These are phyloP conservation scores for Mesaphorura yosii DNA, from an alignment of 1,140 invertebrate genomes.

Conservation along the genomic window DNA sequence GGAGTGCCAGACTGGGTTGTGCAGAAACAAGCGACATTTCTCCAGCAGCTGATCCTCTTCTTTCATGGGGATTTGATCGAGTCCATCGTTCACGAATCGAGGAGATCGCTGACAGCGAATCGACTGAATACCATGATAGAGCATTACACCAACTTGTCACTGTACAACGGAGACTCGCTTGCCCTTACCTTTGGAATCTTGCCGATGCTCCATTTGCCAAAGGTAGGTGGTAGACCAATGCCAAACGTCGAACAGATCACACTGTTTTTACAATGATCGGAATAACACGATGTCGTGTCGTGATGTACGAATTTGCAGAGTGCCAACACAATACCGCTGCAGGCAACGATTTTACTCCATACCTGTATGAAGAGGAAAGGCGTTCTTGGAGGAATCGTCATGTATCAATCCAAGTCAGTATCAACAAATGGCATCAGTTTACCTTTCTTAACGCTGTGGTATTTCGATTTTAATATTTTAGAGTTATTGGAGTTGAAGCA, in stretches of 20 bases:
- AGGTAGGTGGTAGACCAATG: conserved; percentile 42
- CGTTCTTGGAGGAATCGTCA: conserved; percentile 59
- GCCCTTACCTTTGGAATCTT: conserved; percentile 65
- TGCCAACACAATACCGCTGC: conserved; percentile 64
- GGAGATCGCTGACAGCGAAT: conserved; percentile 45
- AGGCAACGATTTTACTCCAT: conserved; percentile 65
- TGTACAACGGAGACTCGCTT: conserved; percentile 30
- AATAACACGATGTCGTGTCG: not conserved
- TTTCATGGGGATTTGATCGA: conserved; percentile 63
- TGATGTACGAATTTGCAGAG: conserved; percentile 45
- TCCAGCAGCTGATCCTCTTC: conserved; percentile 59
- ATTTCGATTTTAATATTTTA: conserved; percentile 34
- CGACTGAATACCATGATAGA: conserved; percentile 71
- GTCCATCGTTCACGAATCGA: conserved; percentile 48
- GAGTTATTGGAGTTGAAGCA: conserved; percentile 65
- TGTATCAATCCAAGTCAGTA: conserved; percentile 68
- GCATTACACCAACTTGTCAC: conserved; percentile 66
- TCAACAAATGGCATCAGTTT: conserved; percentile 4
- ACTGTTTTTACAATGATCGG: not conserved
- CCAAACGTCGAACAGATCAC: not conserved
- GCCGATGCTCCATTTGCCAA: conserved; percentile 61
- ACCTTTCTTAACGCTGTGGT: too few relatives aligned
- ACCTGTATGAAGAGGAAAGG: conserved; percentile 58
- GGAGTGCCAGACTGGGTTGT: conserved; percentile 68
- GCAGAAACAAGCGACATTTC: conserved; percentile 55